Evolutionary conservation across 2,888 invertebrate species (phyloP), one percentile per base, ranked within the genome.

Genomic region (Amphimallon solstitiale): DNA sequence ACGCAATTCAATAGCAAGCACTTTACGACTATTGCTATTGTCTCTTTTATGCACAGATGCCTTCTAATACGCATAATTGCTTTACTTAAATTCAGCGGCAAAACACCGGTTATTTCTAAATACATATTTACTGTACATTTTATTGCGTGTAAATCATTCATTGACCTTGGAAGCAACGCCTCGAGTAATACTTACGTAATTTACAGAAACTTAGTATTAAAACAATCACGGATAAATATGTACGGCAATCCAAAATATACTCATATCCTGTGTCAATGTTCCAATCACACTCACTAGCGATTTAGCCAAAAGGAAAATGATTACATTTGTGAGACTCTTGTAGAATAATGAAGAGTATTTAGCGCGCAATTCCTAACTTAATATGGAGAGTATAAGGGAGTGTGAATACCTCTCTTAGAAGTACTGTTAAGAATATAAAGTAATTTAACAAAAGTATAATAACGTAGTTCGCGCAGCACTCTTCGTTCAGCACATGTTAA

Each of bases 131-230:
- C 21, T 12, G 21, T 38, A 54, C 21, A 34, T 43, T 29, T 43
- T 43, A 59, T 59, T 23, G 43, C 43, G 14, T 45, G 43, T 43
- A 59, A 29, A 12, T 43, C 56, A 59, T 43, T 59, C 56, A 15
- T 43, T 59, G 43, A 59, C 56, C 56, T 59, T 59, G 56, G 43
- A 45, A 43, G 17, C 15, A 29, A 14, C 7, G 23, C 43, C 45
- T 59, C 56, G 14, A 43, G 43, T 45, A 7, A 43, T 17, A 43
- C 21, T 59, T 59, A 59, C 56, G 56, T 59, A 59, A 59, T 59
- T 15, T 59, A 23, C 15, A 29, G 29, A 43, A 29, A 29, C 34
- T 43, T 43, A 5, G 10, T 29, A 43, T 43, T 38, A 59, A 54
- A 45, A 59, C 56, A 45, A 59, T 34, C 14, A 23, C 43, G 56